Evolutionary conservation across 2,113 vertebrate species (phyloP).

Genomic region (Apteryx owenii): DNA sequence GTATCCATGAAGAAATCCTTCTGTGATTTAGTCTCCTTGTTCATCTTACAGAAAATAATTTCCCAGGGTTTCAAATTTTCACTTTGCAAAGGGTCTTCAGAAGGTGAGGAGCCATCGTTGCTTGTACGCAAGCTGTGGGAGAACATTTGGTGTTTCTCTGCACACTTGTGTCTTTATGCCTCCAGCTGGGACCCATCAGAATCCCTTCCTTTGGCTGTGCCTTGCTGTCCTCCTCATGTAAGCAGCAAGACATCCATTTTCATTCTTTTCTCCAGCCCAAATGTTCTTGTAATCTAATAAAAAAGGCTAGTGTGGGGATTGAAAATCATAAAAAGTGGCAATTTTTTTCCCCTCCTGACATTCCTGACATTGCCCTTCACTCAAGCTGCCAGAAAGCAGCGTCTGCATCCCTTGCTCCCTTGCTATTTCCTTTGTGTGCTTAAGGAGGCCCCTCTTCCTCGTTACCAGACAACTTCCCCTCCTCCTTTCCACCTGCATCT

Average conservation of each 20-base stretch:
- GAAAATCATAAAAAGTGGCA: not conserved
- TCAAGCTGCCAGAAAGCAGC: constrained; percentile 49
- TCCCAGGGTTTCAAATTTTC: not conserved
- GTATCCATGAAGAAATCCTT: not conserved
- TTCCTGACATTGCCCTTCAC: constrained; percentile 43
- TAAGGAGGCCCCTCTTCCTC: constrained; percentile 61
- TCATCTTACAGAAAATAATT: not conserved
- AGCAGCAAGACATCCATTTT: not conserved
- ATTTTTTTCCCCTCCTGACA: not conserved
- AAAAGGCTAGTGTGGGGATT: constrained; percentile 4
- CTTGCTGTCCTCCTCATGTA: not conserved
- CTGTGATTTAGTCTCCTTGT: not conserved
- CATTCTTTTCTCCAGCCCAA: not conserved
- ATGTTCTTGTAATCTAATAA: not conserved
- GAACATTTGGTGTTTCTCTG: not conserved
- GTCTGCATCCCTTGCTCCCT: constrained; percentile 45
- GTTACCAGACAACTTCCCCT: not conserved
- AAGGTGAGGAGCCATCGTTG: not conserved
- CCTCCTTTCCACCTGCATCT: constrained; percentile 49
- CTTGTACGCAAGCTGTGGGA: not conserved
- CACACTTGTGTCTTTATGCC: not conserved
- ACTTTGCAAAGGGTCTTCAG: not conserved
- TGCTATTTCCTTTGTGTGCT: not conserved
- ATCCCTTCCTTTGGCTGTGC: not conserved
- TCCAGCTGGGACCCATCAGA: not conserved